Evolutionary conservation across 2,113 vertebrate species (phyloP).

Genomic region (Tiliqua scincoides): DNA sequence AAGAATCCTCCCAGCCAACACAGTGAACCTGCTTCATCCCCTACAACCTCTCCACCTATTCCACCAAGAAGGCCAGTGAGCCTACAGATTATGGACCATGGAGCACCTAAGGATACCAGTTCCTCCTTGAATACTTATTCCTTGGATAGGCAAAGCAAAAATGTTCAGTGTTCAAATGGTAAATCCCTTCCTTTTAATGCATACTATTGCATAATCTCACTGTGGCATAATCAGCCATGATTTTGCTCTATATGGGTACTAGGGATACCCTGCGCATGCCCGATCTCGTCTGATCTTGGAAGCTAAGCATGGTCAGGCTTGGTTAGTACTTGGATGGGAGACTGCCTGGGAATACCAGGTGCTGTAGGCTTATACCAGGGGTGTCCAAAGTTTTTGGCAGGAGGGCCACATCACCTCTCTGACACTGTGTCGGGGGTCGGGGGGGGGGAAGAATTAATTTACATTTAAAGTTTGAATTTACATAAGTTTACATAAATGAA

Average conservation of each 20-base stretch:
- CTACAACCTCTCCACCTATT: background rate
- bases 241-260: background rate
- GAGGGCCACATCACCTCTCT: no score
- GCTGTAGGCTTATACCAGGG: no score
- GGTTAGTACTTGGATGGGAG: no score
- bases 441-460: no score
- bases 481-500: no score
- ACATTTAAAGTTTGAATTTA: no score
- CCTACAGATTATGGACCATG: background rate
- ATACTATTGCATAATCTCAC: accelerated
- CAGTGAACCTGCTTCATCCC: accelerated
- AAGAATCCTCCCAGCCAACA: background rate
- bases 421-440: no score
- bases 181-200: background rate
- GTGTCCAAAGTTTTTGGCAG: no score
- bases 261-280: no score
- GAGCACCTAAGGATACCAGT: accelerated
- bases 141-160: accelerated
- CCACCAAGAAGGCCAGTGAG: background rate
- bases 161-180: constrained; percentile 35
- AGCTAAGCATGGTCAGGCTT: no score
- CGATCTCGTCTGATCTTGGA: no score
- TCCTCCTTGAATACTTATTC: accelerated
- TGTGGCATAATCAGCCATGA: background rate
- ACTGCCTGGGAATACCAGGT: no score